These are phyloP conservation scores for Axis porcinus DNA, from an alignment of 2,113 vertebrate species.

Conservation along the genomic window DNA sequence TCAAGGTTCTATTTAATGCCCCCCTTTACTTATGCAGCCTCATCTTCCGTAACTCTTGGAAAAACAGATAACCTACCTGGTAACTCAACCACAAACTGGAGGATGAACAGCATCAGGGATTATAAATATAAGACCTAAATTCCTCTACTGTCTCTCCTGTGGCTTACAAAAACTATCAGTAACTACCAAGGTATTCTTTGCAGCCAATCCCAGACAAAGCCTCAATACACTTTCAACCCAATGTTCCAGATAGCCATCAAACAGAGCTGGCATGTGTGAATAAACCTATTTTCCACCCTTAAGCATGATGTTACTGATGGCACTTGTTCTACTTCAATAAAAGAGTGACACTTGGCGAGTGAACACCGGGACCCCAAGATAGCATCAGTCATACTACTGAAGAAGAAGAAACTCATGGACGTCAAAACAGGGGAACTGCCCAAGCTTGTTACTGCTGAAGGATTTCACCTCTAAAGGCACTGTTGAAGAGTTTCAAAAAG, in stretches of 20 bases:
- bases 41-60: conserved; percentile 2
- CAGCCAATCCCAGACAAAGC: neutral
- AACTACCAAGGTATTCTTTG: neutral
- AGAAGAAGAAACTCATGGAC: neutral
- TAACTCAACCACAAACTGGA: neutral
- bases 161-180: neutral
- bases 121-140: neutral
- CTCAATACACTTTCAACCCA: neutral
- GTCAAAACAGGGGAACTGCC: neutral
- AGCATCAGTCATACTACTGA: neutral
- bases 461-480: neutral
- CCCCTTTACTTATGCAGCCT: neutral
- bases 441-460: neutral
- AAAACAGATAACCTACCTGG: neutral
- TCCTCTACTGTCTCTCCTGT: neutral
- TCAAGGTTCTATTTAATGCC: neutral
- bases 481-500: neutral
- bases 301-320: neutral
- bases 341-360: neutral
- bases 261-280: neutral
- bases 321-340: neutral
- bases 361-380: neutral
- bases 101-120: neutral
- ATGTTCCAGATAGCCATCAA: neutral
- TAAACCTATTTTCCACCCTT: neutral